These are phyloP conservation scores for Cheilosia impressa DNA, from an alignment of 2,888 invertebrate genomes.

Conservation along the genomic window DNA sequence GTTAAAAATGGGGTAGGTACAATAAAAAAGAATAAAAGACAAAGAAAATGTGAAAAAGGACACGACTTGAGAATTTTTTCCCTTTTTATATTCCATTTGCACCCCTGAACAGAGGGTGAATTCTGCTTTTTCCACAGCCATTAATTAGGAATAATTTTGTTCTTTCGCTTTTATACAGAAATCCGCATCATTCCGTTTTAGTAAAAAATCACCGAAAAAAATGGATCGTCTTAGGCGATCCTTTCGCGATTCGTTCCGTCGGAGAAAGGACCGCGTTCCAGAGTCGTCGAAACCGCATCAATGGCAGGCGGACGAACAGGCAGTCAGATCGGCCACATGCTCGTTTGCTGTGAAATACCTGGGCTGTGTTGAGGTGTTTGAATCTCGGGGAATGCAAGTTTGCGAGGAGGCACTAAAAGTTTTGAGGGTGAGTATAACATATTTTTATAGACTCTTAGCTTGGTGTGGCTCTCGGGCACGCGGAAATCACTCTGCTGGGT, in stretches of 20 bases:
- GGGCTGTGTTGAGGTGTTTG: slow-evolving; percentile 99
- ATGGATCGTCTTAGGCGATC: slow-evolving; percentile 96
- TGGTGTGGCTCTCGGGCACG: no score
- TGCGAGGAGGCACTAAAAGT: slow-evolving; percentile 99
- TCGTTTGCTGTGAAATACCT: slow-evolving; percentile 99
- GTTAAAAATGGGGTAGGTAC: slow-evolving; percentile 84
- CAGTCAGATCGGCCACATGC: slow-evolving; percentile 97
- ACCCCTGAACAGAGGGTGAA: slow-evolving; percentile 45
- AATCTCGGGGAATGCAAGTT: slow-evolving; percentile 99
- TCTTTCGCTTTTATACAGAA: slow-evolving; percentile 83
- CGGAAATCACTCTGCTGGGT: no score
- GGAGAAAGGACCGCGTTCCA: slow-evolving; percentile 94
- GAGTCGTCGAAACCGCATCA: slow-evolving; percentile 98
- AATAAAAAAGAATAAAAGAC: not conserved
- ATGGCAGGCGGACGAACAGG: slow-evolving; percentile 99
- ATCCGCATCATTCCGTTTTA: slow-evolving; percentile 85
- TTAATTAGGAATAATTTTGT: slow-evolving; percentile 54
- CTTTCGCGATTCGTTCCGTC: slow-evolving; percentile 96
- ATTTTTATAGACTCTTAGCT: not conserved
- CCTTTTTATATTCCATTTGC: slow-evolving; percentile 55
- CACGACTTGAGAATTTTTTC: slow-evolving; percentile 80
- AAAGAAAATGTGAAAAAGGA: not conserved
- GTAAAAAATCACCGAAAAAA: slow-evolving; percentile 88
- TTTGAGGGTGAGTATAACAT: slow-evolving; percentile 89
- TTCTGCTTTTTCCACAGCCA: slow-evolving; percentile 18